These are phyloP conservation scores for Malurus cyaneus DNA, from an alignment of 2,113 vertebrate genomes.

Conservation along the genomic window DNA sequence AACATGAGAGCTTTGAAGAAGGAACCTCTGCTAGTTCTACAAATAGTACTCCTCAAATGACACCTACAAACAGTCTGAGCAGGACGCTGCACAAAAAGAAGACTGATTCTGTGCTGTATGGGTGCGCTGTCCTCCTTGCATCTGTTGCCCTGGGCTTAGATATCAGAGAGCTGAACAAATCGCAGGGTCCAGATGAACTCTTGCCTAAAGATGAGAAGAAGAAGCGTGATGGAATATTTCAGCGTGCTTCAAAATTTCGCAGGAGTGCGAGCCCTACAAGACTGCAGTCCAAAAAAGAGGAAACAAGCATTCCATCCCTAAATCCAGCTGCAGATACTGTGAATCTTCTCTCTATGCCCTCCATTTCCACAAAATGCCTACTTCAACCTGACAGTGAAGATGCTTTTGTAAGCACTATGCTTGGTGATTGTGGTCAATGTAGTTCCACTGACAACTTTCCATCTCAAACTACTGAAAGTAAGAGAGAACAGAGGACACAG, in stretches of 20 bases:
- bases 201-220: conserved; percentile 83
- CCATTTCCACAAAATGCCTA: conserved; percentile 87
- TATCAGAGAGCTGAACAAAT: conserved; percentile 78
- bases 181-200: conserved; percentile 65
- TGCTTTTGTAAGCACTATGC: not conserved
- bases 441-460: not conserved
- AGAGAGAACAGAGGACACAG: not conserved
- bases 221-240: conserved; percentile 85
- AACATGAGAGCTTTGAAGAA: conserved; percentile 78
- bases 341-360: conserved; percentile 83
- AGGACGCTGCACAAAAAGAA: conserved; percentile 74
- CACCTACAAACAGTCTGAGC: conserved; percentile 84
- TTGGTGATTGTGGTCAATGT: not conserved
- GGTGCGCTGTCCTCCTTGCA: conserved; percentile 84
- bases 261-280: conserved; percentile 78
- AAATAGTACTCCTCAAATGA: conserved; percentile 83
- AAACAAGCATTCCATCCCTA: conserved; percentile 14
- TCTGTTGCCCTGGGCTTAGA: conserved; percentile 88
- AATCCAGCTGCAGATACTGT: conserved; percentile 39
- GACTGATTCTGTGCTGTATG: conserved; percentile 82
- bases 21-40: conserved; percentile 79
- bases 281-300: conserved; percentile 73
- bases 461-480: not conserved
- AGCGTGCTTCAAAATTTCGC: conserved; percentile 81
- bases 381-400: conserved; percentile 76